Percentiles rank a stretch among this genome's conserved stretches.
phyloP scores from a whole-genome alignment of 2,113 vertebrate species.

The Prunella fulvescens region DNA sequence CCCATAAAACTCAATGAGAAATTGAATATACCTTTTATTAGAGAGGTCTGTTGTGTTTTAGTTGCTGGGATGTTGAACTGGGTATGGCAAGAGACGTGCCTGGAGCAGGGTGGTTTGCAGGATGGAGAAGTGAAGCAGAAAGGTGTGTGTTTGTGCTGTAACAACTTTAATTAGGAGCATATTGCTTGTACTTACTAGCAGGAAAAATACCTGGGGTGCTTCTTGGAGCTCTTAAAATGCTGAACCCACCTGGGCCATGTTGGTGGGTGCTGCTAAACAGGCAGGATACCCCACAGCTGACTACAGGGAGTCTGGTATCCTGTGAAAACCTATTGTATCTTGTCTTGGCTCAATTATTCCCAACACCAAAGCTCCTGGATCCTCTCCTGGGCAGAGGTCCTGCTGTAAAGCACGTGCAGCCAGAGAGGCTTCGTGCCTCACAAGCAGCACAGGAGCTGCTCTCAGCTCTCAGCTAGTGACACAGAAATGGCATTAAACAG shows the following conservation, averaged over 20 bases:
- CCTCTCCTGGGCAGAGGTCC: not conserved
- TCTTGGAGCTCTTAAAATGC: not conserved
- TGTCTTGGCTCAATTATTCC: not conserved
- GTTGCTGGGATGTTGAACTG: not conserved
- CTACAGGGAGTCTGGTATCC: not conserved
- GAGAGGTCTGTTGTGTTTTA: constrained; percentile 15
- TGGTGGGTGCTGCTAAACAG: not conserved
- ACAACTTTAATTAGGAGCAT: not conserved
- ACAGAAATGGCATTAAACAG: not conserved
- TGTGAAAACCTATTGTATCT: not conserved
- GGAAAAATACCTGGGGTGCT: not conserved
- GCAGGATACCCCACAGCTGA: not conserved
- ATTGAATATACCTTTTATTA: not conserved
- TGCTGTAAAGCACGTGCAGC: not conserved
- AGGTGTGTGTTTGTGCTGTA: not conserved
- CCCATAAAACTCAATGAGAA: constrained; percentile 3
- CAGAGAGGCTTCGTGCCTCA: fast-evolving
- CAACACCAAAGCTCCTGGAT: not conserved
- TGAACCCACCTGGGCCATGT: not conserved
- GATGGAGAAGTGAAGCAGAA: not conserved
- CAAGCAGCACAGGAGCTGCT: not conserved
- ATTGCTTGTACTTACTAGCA: not conserved
- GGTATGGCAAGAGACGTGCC: not conserved
- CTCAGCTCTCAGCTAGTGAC: not conserved
- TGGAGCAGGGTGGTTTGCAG: not conserved